Percentiles rank a stretch among this genome's conserved stretches.
phyloP scores from a whole-genome alignment of 2,113 vertebrate species.

The Rhodinocichla rosea region DNA sequence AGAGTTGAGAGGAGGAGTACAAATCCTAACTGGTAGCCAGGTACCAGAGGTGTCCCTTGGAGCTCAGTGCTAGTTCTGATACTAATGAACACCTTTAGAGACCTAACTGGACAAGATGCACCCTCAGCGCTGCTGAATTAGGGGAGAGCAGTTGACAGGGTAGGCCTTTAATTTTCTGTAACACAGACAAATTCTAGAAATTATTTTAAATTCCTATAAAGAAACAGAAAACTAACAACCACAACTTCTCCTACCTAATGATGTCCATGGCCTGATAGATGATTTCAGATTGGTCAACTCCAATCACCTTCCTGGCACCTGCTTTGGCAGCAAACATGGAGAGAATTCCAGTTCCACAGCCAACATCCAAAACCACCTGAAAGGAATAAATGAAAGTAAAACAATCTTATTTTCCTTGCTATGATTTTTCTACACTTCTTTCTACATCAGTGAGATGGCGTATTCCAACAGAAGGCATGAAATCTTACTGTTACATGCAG shows the following conservation, averaged over 20 bases:
- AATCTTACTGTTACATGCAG: neutral
- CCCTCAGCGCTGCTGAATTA: neutral
- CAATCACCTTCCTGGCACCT: conserved; percentile 89
- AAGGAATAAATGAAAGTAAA: neutral
- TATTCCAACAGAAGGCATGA: neutral
- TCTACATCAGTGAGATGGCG: neutral
- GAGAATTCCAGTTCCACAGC: conserved; percentile 96
- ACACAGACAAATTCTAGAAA: neutral
- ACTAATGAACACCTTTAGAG: neutral
- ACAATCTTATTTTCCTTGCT: neutral
- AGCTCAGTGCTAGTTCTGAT: neutral
- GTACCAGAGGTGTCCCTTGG: neutral
- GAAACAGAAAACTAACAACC: neutral
- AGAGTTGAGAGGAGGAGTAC: neutral
- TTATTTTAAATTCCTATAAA: neutral
- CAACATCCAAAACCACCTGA: conserved; percentile 93
- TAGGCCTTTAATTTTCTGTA: neutral
- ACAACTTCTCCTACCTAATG: conserved; percentile 79
- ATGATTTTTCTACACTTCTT: neutral
- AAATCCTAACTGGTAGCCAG: neutral
- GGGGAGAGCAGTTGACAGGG: neutral
- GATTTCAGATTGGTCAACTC: conserved; percentile 95
- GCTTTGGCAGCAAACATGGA: conserved; percentile 94
- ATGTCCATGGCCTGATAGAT: conserved; percentile 98
- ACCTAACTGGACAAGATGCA: neutral